Conservation (phyloP, 2,888 invertebrate genomes). For the Drosophila niveifrons region DNA sequence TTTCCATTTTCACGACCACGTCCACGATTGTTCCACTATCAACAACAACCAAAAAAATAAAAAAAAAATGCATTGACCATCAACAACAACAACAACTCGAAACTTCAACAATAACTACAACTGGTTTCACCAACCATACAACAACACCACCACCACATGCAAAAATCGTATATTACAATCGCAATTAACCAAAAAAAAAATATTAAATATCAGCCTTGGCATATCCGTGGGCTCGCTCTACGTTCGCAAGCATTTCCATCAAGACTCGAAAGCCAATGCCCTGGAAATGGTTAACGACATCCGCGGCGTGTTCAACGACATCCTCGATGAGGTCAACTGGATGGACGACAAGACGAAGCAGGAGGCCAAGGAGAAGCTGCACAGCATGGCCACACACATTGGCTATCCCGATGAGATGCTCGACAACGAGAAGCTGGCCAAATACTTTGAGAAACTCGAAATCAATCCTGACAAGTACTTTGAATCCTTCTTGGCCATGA, state of each 20-base stretch:
- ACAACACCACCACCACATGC: slow-evolving; percentile 44
- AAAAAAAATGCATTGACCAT: slow-evolving; percentile 50
- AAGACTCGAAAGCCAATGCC: slow-evolving; percentile 93
- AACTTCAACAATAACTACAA: slow-evolving; percentile 29
- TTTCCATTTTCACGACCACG: slow-evolving; percentile 53
- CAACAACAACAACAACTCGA: slow-evolving; percentile 37
- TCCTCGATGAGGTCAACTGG: slow-evolving; percentile 93
- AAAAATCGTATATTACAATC: slow-evolving; percentile 18
- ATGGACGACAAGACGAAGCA: slow-evolving; percentile 94
- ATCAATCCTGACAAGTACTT: slow-evolving; percentile 90
- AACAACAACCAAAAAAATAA: not conserved
- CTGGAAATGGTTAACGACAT: slow-evolving; percentile 95
- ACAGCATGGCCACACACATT: slow-evolving; percentile 94
- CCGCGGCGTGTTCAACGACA: slow-evolving; percentile 92
- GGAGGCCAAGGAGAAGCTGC: slow-evolving; percentile 92
- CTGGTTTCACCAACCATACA: slow-evolving; percentile 41
- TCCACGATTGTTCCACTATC: slow-evolving; percentile 32
- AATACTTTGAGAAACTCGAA: slow-evolving; percentile 92
- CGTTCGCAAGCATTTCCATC: slow-evolving; percentile 94
- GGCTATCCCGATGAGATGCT: slow-evolving; percentile 96
- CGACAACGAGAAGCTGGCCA: slow-evolving; percentile 91
- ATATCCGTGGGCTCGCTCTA: slow-evolving; percentile 94
- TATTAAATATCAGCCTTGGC: slow-evolving; percentile 87
- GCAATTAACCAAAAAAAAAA: slow-evolving; percentile 26
- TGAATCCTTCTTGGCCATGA: slow-evolving; percentile 91